A percentile compares a stretch with the other conserved stretches of the same genome.
These are phyloP conservation scores for Phoenicopterus ruber DNA, from an alignment of 2,113 vertebrate genomes.

Conservation along the genomic window DNA sequence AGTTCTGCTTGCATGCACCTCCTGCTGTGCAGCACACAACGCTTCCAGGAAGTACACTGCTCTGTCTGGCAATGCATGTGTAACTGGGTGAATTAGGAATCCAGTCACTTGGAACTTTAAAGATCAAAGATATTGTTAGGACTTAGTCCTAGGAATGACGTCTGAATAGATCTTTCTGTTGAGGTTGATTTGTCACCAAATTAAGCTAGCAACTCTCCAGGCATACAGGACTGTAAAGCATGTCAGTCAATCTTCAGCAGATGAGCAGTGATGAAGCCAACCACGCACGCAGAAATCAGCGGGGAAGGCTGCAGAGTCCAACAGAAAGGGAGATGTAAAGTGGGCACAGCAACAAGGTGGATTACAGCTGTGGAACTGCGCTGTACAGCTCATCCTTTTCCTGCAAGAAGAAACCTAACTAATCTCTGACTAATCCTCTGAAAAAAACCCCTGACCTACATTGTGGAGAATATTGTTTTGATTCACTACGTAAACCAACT, in stretches of 20 bases:
- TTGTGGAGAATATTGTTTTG: not conserved
- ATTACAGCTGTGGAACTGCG: not conserved
- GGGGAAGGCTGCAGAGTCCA: not conserved
- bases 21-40: slow-evolving; percentile 49
- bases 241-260: slow-evolving; percentile 5
- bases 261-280: slow-evolving; percentile 13
- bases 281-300: not conserved
- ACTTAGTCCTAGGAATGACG: slow-evolving; percentile 41
- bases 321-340: not conserved
- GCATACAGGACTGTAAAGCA: slow-evolving; percentile 5
- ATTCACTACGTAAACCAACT: not conserved
- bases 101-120: slow-evolving; percentile 45
- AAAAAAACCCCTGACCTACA: not conserved
- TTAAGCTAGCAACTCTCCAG: slow-evolving; percentile 23
- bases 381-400: not conserved
- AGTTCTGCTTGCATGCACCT: slow-evolving; percentile 28
- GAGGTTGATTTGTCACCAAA: slow-evolving; percentile 42
- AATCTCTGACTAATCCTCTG: not conserved
- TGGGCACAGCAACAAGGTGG: not conserved
- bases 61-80: not conserved
- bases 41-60: slow-evolving; percentile 44
- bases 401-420: not conserved
- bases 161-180: slow-evolving; percentile 44
- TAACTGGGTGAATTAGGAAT: slow-evolving; percentile 33
- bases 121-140: slow-evolving; percentile 50